Base-by-base conservation (phyloP, 2,797 vertebrate species). In the Selene dorsalis region DNA sequence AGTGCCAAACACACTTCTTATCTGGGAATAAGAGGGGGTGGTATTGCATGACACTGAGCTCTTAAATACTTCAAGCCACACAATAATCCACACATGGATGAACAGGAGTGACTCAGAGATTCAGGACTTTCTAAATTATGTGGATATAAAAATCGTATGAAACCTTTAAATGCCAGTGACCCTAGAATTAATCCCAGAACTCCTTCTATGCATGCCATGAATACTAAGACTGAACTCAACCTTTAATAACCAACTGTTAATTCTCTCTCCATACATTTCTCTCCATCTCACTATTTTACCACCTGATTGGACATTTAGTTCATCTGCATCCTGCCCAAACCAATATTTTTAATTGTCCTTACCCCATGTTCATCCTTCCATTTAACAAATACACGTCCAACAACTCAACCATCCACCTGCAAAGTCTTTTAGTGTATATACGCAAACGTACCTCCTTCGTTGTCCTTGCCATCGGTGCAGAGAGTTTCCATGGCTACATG, bases 401-500 rank as follows among this genome's bases (percentile, higher is more conserved):
- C 52, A 16, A 55, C 9, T 52, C 0, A 4, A 61, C 50, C 67
- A 77, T 52, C 8, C 39, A 57, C 58, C 14, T 39, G 11, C 14
- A 24, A 50, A 72, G 24, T 43, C 50, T 12, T 17, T n/a, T 16
- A 61, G 30, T 43, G 30, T 24, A 65, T 45, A 9, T 17, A 41
- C 57, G 58, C 47, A 82, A 55, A 63, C 30, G 38, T 83, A 99
- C 98, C 98, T 96, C 97, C 98, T 95, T 99, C 98, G 0, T 99
- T 99, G 95, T 99, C 98, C 91, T 99, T 99, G 93, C 96, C 95
- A 47, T 99, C 98, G 1, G 96, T 94, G 75, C 98, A 99, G 69
- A 98, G 94, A 0, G 96, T 99, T 94, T 99, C 98, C 98, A 99
- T 99, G 92, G 98, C 97, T 67, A 99, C 98, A 0, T 99, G 97